Conservation (phyloP, 2,113 vertebrate genomes). For the Atlantisia rogersi region DNA sequence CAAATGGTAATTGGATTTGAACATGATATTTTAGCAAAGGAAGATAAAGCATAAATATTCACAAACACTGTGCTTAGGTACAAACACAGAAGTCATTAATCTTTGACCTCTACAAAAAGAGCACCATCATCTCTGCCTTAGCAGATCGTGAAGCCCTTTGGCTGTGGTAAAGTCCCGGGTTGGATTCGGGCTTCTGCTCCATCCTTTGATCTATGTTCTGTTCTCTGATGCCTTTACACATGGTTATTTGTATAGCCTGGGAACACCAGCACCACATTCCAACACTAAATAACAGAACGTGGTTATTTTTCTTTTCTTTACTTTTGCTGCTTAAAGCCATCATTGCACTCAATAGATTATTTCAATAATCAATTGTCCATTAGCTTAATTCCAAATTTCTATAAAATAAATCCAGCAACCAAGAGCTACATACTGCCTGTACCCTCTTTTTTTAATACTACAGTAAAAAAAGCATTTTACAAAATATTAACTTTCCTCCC, state of each 20-base stretch:
- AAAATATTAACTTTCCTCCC: background rate
- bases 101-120: background rate
- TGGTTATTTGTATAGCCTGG: background rate
- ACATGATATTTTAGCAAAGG: background rate
- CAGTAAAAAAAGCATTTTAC: background rate
- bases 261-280: background rate
- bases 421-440: background rate
- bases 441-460: background rate
- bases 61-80: background rate
- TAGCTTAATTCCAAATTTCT: background rate
- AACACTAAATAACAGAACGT: background rate
- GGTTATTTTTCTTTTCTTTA: background rate
- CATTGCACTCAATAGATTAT: background rate
- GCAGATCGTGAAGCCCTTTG: background rate
- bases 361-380: background rate
- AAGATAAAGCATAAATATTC: background rate
- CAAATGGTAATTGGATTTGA: background rate
- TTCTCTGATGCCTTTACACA: background rate
- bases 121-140: background rate
- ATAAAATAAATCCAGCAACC: background rate
- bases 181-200: background rate
- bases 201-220: background rate
- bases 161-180: background rate
- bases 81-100: background rate
- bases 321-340: background rate